Conservation (phyloP, 2,113 vertebrate species). For the Abramis brama region DNA sequence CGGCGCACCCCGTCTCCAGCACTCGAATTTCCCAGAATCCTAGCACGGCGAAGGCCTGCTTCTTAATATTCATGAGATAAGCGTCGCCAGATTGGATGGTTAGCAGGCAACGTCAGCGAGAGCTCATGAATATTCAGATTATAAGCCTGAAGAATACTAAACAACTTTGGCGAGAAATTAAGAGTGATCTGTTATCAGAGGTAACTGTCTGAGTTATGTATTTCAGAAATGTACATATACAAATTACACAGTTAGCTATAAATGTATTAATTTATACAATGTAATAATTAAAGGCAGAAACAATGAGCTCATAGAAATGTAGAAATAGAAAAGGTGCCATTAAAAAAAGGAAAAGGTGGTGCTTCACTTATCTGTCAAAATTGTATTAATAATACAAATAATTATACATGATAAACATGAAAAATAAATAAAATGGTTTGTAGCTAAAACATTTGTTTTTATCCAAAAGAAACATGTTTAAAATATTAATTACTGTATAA, state of each 20-base stretch:
- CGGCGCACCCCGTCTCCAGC: conserved; percentile 67
- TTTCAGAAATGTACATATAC: too few relatives aligned
- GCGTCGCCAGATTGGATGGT: not conserved
- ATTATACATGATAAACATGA: not conserved
- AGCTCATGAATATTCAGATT: not conserved
- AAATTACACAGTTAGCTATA: too few relatives aligned
- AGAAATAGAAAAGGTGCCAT: too few relatives aligned
- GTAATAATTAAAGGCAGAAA: too few relatives aligned
- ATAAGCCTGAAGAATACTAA: not conserved
- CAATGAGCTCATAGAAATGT: too few relatives aligned
- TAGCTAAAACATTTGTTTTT: not conserved
- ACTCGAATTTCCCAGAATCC: conserved; percentile 25
- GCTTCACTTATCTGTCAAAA: too few relatives aligned
- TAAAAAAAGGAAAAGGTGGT: too few relatives aligned
- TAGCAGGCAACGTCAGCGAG: not conserved
- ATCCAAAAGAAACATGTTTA: not conserved
- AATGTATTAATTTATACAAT: too few relatives aligned
- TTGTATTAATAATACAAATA: not conserved
- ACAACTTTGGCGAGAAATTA: not conserved
- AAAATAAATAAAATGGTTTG: not conserved
- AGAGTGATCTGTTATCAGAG: too few relatives aligned
- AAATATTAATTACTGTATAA: not conserved
- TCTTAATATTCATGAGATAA: not conserved
- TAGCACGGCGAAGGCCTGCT: not conserved
- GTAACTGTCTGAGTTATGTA: too few relatives aligned